phyloP scores from a whole-genome alignment of 2,113 vertebrate genomes.

The Platysteira castanea region DNA sequence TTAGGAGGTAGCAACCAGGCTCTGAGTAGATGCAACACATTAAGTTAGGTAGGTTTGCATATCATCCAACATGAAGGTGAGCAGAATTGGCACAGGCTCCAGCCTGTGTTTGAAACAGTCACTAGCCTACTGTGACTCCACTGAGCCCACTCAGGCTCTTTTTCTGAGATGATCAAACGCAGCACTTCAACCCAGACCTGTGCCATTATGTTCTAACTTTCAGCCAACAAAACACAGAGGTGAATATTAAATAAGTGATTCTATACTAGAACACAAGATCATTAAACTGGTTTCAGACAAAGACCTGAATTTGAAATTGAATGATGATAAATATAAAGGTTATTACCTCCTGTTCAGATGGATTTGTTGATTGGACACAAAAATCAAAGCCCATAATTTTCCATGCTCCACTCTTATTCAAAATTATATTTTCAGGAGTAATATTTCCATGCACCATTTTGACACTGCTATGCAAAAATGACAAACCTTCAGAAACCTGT shows the following conservation, averaged over 20 bases:
- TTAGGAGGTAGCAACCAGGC: neutral
- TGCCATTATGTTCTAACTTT: neutral
- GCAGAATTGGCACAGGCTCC: neutral
- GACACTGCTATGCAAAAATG: slow-evolving; percentile 95
- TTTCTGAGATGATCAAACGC: neutral
- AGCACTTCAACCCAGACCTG: neutral
- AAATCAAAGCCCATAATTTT: slow-evolving; percentile 99
- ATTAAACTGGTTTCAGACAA: neutral
- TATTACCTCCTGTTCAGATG: slow-evolving; percentile 89
- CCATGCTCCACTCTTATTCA: slow-evolving; percentile 98
- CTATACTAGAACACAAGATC: neutral
- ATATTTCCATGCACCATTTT: slow-evolving; percentile 99
- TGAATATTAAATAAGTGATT: neutral
- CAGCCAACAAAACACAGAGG: neutral
- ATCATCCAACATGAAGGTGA: neutral
- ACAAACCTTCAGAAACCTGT: slow-evolving; percentile 94
- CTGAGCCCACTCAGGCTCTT: neutral
- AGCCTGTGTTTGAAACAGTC: neutral
- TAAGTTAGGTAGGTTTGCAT: neutral
- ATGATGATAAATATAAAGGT: neutral
- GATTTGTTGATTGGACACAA: slow-evolving; percentile 89
- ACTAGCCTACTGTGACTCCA: neutral
- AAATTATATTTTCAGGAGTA: slow-evolving; percentile 91
- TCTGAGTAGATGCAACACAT: neutral
- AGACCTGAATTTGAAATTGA: neutral